Evolutionary conservation across 2,888 invertebrate species (phyloP), one percentile per base, ranked within the genome.

Genomic region (Hypolimnas misippus): DNA sequence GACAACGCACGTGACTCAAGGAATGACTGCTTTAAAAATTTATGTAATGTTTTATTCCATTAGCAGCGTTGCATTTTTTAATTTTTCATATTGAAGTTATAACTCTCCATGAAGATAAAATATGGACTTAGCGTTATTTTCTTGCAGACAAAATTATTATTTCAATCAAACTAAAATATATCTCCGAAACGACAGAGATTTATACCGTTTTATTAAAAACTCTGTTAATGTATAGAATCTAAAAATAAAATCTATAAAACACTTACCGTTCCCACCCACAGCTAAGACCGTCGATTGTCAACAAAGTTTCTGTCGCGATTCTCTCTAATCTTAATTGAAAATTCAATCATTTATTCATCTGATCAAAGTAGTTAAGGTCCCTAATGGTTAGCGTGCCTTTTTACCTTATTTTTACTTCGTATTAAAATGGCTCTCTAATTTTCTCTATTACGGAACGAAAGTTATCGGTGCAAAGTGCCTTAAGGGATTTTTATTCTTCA

Each of bases 301-400:
- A 84, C 83, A 83, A 85, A 86, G 78, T 87, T 86, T 72, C 67
- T 75, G 73, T 73, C 75, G 73, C 77, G 71, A 77, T 80, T 78
- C 76, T 71, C 77, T 82, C 77, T 84, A 86, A 89, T 87, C 86
- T 89, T 87, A 87, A 89, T 89, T 88, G 85, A 87, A 87, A 89
- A 90, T 89, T 89, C 87, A 88, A 89, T 90, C 84, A 89, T 88
- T 89, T 88, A 89, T 90, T 89, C 86, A 89, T 86, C 83, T 83
- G 82, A 86, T 84, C 83, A 79, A 74, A 81, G 79, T 87, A 86
- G 85, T 88, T 87, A 89, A 78, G 77, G 81, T 76, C 81, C 78
- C 81, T 84, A 87, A 89, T 86, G 82, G 86, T 73, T 81, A 68
- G 79, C 80, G 78, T 84, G 78, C 76, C 77, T 79, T 83, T 83